These are phyloP conservation scores for Ochropleura plecta DNA, from an alignment of 2,888 invertebrate species.

Conservation along the genomic window DNA sequence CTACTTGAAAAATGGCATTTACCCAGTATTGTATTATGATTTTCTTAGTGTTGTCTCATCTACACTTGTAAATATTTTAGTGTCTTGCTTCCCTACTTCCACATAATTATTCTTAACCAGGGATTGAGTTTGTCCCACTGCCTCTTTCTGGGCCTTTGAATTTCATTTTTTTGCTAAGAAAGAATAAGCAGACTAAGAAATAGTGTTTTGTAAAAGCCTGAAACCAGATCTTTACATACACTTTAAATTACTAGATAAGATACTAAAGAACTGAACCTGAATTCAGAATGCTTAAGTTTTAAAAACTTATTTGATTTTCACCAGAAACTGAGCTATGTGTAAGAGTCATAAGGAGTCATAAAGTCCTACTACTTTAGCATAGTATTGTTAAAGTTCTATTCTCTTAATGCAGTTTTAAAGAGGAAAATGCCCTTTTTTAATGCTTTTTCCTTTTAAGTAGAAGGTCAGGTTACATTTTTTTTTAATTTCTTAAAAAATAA, in stretches of 20 bases:
- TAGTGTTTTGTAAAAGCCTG: background rate
- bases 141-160: background rate
- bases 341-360: background rate
- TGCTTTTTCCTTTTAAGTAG: too few relatives aligned
- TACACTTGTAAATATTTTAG: too few relatives aligned
- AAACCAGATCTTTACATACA: background rate
- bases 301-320: background rate
- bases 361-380: background rate
- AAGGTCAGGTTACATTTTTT: too few relatives aligned
- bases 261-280: background rate
- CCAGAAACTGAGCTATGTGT: background rate
- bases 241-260: background rate
- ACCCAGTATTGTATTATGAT: too few relatives aligned
- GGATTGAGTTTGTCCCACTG: background rate
- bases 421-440: too few relatives aligned
- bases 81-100: too few relatives aligned
- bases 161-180: too few relatives aligned
- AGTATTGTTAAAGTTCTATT: background rate
- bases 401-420: background rate
- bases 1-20: too few relatives aligned
- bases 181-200: too few relatives aligned
- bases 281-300: slow-evolving; percentile 5
- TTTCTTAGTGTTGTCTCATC: too few relatives aligned
- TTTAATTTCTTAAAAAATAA: too few relatives aligned
- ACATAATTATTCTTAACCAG: background rate